Evolutionary conservation across 2,888 invertebrate species (phyloP).

Genomic region (Zygothrica quintamaculata): DNA sequence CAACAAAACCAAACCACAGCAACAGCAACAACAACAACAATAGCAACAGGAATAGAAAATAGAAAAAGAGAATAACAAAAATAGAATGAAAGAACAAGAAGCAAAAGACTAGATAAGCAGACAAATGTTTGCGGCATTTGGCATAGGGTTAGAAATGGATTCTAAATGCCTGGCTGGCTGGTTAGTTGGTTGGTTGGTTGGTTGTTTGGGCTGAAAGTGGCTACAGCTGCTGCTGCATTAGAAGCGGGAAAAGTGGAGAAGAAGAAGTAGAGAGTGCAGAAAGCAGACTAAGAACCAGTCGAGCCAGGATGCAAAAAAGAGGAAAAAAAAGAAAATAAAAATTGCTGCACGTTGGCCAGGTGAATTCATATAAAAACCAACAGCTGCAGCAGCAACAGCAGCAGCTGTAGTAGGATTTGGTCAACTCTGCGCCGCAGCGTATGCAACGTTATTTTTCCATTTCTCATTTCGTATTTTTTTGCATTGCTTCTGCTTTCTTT

Average conservation of each 20-base stretch:
- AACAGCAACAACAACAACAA: constrained; percentile 11
- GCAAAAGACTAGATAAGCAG: constrained; percentile 38
- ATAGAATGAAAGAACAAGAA: constrained; percentile 22
- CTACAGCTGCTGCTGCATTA: too few species aligned
- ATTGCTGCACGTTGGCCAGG: constrained; percentile 2
- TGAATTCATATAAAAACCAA: constrained; percentile 20
- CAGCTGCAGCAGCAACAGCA: too few species aligned
- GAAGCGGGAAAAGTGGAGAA: not conserved
- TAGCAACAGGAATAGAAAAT: constrained; percentile 20
- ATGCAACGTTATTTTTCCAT: constrained; percentile 36
- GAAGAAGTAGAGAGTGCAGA: not conserved
- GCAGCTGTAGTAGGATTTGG: constrained; percentile 37
- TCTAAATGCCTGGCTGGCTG: too few species aligned
- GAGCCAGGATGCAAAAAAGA: too few species aligned
- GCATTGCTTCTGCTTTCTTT: constrained; percentile 10
- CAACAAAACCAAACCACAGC: not conserved
- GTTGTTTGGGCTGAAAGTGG: too few species aligned
- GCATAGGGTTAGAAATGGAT: not conserved
- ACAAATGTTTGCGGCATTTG: constrained; percentile 7
- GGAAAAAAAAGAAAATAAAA: not conserved
- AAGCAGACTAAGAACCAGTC: not conserved
- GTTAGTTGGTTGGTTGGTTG: too few species aligned
- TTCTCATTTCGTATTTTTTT: constrained; percentile 1
- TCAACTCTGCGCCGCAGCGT: constrained; percentile 52
- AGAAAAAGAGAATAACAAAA: not conserved